Evolutionary conservation across 2,797 vertebrate species (phyloP).

Genomic region (Trichosurus vulpecula): DNA sequence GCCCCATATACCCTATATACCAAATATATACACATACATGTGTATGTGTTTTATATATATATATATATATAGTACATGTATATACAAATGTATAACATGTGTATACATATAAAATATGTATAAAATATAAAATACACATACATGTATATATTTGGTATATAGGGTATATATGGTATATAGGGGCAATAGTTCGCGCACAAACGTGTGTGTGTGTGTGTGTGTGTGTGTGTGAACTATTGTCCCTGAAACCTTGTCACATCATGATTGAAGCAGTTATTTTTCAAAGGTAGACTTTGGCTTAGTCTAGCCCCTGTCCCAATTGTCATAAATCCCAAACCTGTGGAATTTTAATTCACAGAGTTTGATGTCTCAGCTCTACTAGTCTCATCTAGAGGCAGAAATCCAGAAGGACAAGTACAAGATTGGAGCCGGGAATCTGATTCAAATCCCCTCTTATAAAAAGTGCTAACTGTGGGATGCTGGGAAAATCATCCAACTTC

Average conservation of each 20-base stretch:
- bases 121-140: no score
- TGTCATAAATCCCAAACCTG: slow-evolving; percentile 46
- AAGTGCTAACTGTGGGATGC: background rate
- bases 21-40: no score
- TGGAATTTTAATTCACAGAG: slow-evolving; percentile 65
- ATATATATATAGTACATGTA: no score
- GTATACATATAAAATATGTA: no score
- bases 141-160: no score
- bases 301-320: slow-evolving; percentile 52
- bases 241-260: slow-evolving; percentile 53
- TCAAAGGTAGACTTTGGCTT: slow-evolving; percentile 63
- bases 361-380: slow-evolving; percentile 48
- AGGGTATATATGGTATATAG: no score
- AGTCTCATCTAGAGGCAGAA: slow-evolving; percentile 42
- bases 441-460: background rate
- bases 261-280: slow-evolving; percentile 68
- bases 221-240: slow-evolving; percentile 53
- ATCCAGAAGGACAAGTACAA: slow-evolving; percentile 30
- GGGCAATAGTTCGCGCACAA: no score
- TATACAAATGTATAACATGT: no score
- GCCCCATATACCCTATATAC: no score
- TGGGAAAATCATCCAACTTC: slow-evolving; percentile 2
- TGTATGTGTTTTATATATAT: slow-evolving; percentile 24
- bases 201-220: no score
- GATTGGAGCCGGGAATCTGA: background rate